Percentiles rank a stretch among this genome's conserved stretches.
These are phyloP conservation scores for Ectemnius continuus DNA, from an alignment of 2,888 invertebrate species.

Conservation along the genomic window DNA sequence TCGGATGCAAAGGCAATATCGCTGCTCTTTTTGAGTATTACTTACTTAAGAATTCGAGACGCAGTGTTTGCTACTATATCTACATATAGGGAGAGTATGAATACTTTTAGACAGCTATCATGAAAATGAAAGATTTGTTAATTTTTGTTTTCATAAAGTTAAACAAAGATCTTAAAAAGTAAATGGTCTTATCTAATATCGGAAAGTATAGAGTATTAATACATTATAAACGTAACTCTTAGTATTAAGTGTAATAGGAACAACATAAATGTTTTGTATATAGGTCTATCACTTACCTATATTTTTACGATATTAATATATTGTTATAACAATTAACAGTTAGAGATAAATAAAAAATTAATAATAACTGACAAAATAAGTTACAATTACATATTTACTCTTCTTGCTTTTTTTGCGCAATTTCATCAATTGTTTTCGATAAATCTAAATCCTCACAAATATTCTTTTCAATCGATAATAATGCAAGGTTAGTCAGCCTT, in stretches of 20 bases:
- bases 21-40: neutral
- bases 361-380: neutral
- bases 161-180: too few relatives aligned
- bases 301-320: too few relatives aligned
- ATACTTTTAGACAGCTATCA: conserved; percentile 1
- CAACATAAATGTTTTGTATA: too few relatives aligned
- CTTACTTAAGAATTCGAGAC: neutral
- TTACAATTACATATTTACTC: neutral
- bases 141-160: neutral
- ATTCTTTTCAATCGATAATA: neutral
- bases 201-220: too few relatives aligned
- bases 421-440: neutral
- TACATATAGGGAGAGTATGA: neutral
- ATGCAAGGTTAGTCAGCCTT: neutral
- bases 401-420: conserved; percentile 5
- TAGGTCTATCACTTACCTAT: too few relatives aligned
- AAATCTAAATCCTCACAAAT: too few relatives aligned
- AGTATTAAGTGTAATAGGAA: too few relatives aligned
- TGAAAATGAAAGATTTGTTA: neutral
- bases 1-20: neutral
- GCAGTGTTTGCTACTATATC: neutral
- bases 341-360: neutral
- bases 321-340: neutral
- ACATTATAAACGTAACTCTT: too few relatives aligned
- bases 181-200: too few relatives aligned